Conservation (phyloP, 1,140 invertebrate genomes). For the Drosophila oshimai region DNA sequence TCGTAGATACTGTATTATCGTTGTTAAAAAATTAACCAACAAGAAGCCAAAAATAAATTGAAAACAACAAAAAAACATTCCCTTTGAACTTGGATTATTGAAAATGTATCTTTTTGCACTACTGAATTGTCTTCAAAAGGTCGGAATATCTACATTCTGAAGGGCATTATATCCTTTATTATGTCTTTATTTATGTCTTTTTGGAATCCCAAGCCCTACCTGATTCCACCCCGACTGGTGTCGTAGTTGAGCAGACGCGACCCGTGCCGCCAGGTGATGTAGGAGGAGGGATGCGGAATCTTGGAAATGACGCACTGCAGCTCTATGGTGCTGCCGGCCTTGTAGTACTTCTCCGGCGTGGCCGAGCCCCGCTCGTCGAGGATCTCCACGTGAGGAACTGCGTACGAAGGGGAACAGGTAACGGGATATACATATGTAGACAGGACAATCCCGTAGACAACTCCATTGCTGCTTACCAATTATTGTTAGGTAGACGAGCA, state of each 20-base stretch:
- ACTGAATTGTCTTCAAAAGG: too few species aligned
- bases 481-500: constrained; percentile 88
- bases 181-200: background rate
- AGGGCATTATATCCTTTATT: too few species aligned
- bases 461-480: constrained; percentile 86
- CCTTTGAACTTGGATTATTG: too few species aligned
- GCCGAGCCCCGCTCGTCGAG: constrained; percentile 90
- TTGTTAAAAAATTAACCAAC: too few species aligned
- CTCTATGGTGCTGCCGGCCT: constrained; percentile 93
- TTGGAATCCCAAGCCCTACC: constrained; percentile 85
- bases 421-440: background rate
- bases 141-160: too few species aligned
- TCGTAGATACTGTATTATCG: too few species aligned
- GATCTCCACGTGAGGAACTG: constrained; percentile 93
- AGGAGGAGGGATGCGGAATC: constrained; percentile 89
- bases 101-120: too few species aligned
- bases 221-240: constrained; percentile 91
- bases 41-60: too few species aligned
- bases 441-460: too few species aligned
- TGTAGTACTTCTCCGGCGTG: constrained; percentile 93
- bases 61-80: too few species aligned
- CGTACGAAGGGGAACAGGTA: too few species aligned
- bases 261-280: constrained; percentile 92
- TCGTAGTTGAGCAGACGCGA: constrained; percentile 92
- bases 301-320: constrained; percentile 92